Evolutionary conservation across 2,888 invertebrate genomes (phyloP), one percentile per base, ranked within the genome.

Genomic region (Hoplodrina blanda): DNA sequence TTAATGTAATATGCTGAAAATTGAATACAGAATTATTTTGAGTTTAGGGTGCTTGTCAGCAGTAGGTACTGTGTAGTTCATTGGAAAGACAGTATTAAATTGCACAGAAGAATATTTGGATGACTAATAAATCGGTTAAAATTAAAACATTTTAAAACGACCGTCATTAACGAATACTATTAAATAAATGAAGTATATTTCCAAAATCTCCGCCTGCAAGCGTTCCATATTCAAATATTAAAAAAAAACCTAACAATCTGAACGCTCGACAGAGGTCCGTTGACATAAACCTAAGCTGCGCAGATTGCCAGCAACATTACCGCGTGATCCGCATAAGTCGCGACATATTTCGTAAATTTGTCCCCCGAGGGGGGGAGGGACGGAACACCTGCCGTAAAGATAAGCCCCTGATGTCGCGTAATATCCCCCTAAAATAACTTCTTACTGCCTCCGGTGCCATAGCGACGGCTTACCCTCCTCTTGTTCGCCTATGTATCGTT

Each of bases 301-400:
- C 80, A 81, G 80, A 85, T 85, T 84, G 84, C 77, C 64, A 68
- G 80, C 82, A 78, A 83, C 86, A 89, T 89, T 87, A 88, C 87
- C 76, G 78, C 89, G 85, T 93, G 94, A 95, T 94, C 95, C 94
- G 89, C 91, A 89, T 95, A 95, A 95, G 95, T 93, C 94, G 88
- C 89, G 87, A 91, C 94, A 93, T 94, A 95, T 96, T 95, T 92
- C 90, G 92, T 90, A 91, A 95, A 95, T 95, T 96, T 96, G 95
- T 95, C 89, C 91, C 91, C 87, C 81, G 67, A 66, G 76, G 37
- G 87, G 85, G 88, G 89, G 90, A 86, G 90, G 90, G 87, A 88
- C 89, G 92, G 94, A 93, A 93, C 94, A 95, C 95, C 96, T 96
- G 95, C 94, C 94, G 95, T 95, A 95, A 95, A 96, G 96, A 96